Evolutionary conservation across 2,113 vertebrate genomes (phyloP), one percentile per base, ranked within the genome.

Genomic region (Anarhynchus alexandrinus): DNA sequence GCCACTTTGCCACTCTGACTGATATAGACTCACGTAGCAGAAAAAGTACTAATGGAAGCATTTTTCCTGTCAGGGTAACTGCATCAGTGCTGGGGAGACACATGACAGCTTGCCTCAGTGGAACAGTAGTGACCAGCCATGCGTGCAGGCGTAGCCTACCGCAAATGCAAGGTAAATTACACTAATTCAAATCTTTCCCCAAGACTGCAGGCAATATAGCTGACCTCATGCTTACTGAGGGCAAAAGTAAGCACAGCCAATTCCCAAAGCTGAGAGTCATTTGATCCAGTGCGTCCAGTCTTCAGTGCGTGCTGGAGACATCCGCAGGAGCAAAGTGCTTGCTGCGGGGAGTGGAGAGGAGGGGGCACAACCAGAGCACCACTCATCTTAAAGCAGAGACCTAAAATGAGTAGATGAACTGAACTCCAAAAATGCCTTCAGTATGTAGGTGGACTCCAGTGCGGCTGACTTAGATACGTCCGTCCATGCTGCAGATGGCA

Each of bases 11-110:
- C 55, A 54, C 15, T 2, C 45, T 8, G 3, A 19, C 15, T 91
- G 66, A 47, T 82, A 91, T 1, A 67, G 57, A 74, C 30, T 80
- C 42, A 38, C 0, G 0, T 12, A 77, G 42, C 67, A 94, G 82
- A 92, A 82, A 91, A 88, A 86, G 32, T 58, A 81, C 40, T 73
- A 96, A 88, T 36, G 47, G 91, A 94, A 94, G 58, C 47, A 72
- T 38, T 90, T 93, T 73, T 74, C 59, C 42, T 83, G 26, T 67
- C 80, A 78, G 72, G 20, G 12, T 84, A 94, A 64, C 51, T 45
- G 26, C 55, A 38, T 89, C 65, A n/a, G 34, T 18, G 29, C 69
- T 67, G 55, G 69, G 34, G 34, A 87, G 72, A 73, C 71, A 77
- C 34, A 34, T n/a, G 76, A 81, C 72, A 91, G 54, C 67, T 90